Evolutionary conservation across 2,113 vertebrate species (phyloP), one percentile per base, ranked within the genome.

Genomic region (Gallinago media): DNA sequence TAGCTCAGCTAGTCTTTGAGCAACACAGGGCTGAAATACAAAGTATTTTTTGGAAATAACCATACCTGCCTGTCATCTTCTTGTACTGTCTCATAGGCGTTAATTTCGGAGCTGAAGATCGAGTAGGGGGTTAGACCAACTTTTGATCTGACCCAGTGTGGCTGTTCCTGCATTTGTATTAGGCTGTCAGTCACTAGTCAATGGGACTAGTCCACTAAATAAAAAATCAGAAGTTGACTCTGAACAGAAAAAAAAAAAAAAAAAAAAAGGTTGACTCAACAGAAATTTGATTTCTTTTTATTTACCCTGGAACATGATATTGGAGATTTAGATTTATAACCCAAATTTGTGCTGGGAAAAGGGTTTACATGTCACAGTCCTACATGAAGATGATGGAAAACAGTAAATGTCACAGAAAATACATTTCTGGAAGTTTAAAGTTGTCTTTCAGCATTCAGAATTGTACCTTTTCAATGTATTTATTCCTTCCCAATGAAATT

Each of bases 321-420:
- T 49, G 52, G 23, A 80, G 34, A 72, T 56, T 77, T 66, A 78
- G 44, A 89, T 81, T 96, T 96, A 90, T 87, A 94, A 78, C 40
- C 7, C 27, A 76, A 76, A 89, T 68, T 71, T 86, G 72, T 86
- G 73, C 55, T 67, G 44, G 27, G 61, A 68, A 93, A 93, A 73
- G 63, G 59, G 27, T 47, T 93, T 84, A 84, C 34, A 52, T 0
- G 0, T 71, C 63, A 74, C 42, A 78, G 23, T 38, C 17, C 54
- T 40, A 63, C n/a, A 72, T 44, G 81, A 93, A 84, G 31, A 74
- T 62, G 65, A 90, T 54, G 40, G 56, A 88, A 93, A 92, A 75
- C 22, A 18, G 20, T 81, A 80, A 86, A 84, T 47, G 49, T 58
- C 40, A 85, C 27, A 89, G n/a, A 78, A 93, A 87, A 89, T 49